A percentile compares a stretch with the other conserved stretches of the same genome.
phyloP scores from a whole-genome alignment of 2,888 invertebrate species.

The Endotricha flammealis region DNA sequence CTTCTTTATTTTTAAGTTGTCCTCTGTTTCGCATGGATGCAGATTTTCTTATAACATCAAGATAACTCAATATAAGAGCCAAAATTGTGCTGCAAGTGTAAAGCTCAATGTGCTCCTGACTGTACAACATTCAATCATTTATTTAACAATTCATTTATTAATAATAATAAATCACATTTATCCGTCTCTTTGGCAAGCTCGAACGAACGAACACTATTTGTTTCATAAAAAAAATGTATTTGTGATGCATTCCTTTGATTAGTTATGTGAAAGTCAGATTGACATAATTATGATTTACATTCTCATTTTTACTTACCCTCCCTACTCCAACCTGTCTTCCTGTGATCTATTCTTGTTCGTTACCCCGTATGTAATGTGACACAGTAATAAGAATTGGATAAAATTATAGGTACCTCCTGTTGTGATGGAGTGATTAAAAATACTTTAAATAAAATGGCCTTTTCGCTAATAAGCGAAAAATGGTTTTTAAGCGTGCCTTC shows the following conservation, averaged over 20 bases:
- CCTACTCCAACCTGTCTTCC: neutral
- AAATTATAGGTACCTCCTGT: too few relatives aligned
- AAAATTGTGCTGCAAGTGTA: too few relatives aligned
- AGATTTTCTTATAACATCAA: too few relatives aligned
- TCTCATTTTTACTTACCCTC: neutral
- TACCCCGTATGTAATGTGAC: neutral
- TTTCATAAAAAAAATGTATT: too few relatives aligned
- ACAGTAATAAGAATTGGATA: neutral
- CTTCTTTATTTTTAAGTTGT: too few relatives aligned
- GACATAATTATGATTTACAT: neutral
- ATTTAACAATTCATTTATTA: too few relatives aligned
- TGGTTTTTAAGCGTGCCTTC: constrained; percentile 42
- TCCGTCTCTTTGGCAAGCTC: constrained; percentile 34
- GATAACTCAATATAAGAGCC: too few relatives aligned
- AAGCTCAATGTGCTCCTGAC: too few relatives aligned
- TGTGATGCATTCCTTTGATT: constrained; percentile 33
- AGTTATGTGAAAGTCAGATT: neutral
- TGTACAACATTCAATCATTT: too few relatives aligned
- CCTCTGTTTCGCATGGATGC: too few relatives aligned
- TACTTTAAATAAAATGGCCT: constrained; percentile 2
- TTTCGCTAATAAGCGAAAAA: constrained; percentile 7
- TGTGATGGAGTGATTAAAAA: neutral
- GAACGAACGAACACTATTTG: constrained; percentile 36
- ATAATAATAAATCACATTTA: too few relatives aligned
- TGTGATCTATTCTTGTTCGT: neutral